Evolutionary conservation across 2,888 invertebrate species (phyloP), one percentile per base, ranked within the genome.

Genomic region (Pseudococcus longispinus): DNA sequence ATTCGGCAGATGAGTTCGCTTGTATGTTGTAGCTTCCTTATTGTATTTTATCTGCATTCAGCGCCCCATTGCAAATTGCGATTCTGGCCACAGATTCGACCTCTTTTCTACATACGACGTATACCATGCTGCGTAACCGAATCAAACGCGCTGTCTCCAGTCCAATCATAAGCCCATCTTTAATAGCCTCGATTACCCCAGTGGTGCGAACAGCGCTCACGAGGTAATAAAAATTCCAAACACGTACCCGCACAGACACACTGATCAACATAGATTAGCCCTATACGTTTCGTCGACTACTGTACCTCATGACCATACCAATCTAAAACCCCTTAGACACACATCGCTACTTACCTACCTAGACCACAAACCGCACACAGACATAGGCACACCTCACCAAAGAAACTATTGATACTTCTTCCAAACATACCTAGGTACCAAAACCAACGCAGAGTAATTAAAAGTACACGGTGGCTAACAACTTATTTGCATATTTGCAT

Each of bases 381-480:
- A 51, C 51, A 46, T 13, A 46, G 5, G 4, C 37, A 18, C 15
- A 51, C 51, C 15, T 46, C 51, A 15, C n/a, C 51, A 3, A 51
- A 51, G 18, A 15, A 46, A 15, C n/a, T 70, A 29, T 29, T 70
- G 29, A 42, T n/a, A n/a, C 42, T 26, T 42, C n/a, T 42, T 9
- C 18, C 18, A 15, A 46, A n/a, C 4, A 5, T 51, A n/a, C 13
- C 1, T 15, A 46, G 44, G 44, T 13, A 46, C 18, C 37, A 9
- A 37, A 32, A 77, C 37, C 77, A 77, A 32, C 77, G 3, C 32
- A 8, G 23, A 80, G 77, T 80, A 80, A 80, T 80, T 80, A 80
- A 80, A 80, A 80, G 42, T 80, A 80, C 77, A 80, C 77, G 77
- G 37, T 80, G 77, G 42, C 77, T 80, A 80, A 80, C 77, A 80